A percentile compares a stretch with the other conserved stretches of the same genome.
Conservation (phyloP, 92 coral and sea anemone species). For the Zoanthus sansibaricus region DNA sequence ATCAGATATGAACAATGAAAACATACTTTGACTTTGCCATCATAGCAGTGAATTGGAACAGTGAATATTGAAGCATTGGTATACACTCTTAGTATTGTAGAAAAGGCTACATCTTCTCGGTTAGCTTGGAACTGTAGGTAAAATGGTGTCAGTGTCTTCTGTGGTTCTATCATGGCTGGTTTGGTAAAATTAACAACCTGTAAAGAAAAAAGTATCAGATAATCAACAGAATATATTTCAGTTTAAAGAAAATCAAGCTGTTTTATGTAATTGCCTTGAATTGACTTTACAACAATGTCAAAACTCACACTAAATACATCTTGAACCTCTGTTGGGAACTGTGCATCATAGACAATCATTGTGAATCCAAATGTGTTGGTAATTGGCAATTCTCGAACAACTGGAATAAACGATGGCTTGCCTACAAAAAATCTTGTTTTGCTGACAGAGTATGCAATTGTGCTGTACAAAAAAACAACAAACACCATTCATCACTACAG, state of each 20-base stretch:
- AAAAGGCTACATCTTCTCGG: slow-evolving; percentile 79
- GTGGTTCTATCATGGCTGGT: slow-evolving; percentile 86
- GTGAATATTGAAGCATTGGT: slow-evolving; percentile 99
- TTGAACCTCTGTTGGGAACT: slow-evolving; percentile 86
- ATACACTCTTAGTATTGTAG: slow-evolving; percentile 91
- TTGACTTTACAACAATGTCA: neutral
- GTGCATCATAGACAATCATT: slow-evolving; percentile 92
- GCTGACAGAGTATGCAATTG: slow-evolving; percentile 98
- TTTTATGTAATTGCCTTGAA: neutral
- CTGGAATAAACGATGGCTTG: slow-evolving; percentile 90
- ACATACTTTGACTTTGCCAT: slow-evolving; percentile 93
- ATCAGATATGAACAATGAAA: neutral
- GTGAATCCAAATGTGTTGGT: slow-evolving; percentile 93
- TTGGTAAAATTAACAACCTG: slow-evolving; percentile 96
- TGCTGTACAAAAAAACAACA: slow-evolving; percentile 61
- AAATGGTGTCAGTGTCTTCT: slow-evolving; percentile 88
- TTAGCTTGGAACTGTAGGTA: slow-evolving; percentile 87
- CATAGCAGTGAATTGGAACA: slow-evolving; percentile 94
- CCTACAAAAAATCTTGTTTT: slow-evolving; percentile 97
- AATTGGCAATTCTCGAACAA: slow-evolving; percentile 87
- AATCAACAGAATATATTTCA: neutral
- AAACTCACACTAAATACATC: slow-evolving; percentile 81
- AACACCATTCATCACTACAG: neutral
- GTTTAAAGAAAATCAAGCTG: neutral
- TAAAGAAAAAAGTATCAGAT: neutral